A percentile compares a stretch with the other conserved stretches of the same genome.
These are phyloP conservation scores for Rhinogobio ventralis DNA, from an alignment of 2,797 vertebrate genomes.

Conservation along the genomic window DNA sequence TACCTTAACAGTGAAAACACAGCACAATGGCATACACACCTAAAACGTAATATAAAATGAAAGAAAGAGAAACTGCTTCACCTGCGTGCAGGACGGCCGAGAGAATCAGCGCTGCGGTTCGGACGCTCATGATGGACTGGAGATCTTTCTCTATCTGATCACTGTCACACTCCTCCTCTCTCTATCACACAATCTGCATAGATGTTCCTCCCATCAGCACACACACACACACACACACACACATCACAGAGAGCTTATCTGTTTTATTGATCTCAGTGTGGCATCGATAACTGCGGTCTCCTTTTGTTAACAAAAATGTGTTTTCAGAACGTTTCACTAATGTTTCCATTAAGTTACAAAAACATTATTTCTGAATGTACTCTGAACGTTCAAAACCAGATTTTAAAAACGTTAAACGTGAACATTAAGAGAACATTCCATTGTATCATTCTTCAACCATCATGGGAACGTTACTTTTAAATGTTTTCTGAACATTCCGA, in stretches of 20 bases:
- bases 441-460: not conserved
- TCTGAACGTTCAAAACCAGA: not conserved
- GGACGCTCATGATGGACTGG: constrained; percentile 70
- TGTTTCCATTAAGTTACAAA: no score
- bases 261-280: not conserved
- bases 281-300: not conserved
- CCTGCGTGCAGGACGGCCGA: constrained; percentile 70
- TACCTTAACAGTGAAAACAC: not conserved
- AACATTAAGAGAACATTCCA: not conserved
- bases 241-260: not conserved
- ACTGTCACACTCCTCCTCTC: constrained; percentile 58
- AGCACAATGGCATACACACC: not conserved
- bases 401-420: no score
- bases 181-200: constrained; percentile 51
- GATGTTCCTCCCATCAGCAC: not conserved
- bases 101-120: constrained; percentile 62
- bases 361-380: not conserved
- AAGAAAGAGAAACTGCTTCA: constrained; percentile 54
- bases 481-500: not conserved
- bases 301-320: not conserved
- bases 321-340: not conserved
- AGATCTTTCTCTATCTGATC: constrained; percentile 61
- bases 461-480: rapidly evolving
- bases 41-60: not conserved
- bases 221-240: not conserved